Percentiles rank a stretch among this genome's conserved stretches.
These are phyloP conservation scores for Heteronetta atricapilla DNA, from an alignment of 2,113 vertebrate genomes.

Conservation along the genomic window DNA sequence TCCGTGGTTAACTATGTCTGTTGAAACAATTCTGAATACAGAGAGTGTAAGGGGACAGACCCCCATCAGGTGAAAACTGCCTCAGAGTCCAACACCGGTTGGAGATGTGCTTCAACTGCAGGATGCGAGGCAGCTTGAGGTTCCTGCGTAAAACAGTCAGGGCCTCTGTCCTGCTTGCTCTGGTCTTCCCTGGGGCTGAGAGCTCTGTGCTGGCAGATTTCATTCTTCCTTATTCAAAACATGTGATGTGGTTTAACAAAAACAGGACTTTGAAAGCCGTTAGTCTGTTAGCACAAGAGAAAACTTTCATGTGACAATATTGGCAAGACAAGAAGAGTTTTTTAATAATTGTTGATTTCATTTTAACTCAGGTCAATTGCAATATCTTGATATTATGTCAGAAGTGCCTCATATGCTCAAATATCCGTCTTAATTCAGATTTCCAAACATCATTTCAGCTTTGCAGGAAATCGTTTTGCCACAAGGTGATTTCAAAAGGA, in stretches of 20 bases:
- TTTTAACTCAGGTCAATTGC: background rate
- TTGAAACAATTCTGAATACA: background rate
- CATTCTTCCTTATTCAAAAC: background rate
- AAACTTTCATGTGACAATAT: background rate
- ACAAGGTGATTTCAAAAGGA: background rate
- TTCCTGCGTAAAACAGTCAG: background rate
- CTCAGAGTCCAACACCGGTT: accelerated
- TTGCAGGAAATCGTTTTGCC: background rate
- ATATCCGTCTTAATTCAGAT: background rate
- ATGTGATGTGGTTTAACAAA: background rate
- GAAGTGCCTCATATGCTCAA: background rate
- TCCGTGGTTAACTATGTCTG: background rate
- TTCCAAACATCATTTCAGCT: background rate
- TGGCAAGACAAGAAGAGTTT: background rate
- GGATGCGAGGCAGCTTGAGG: background rate
- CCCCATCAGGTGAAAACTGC: background rate
- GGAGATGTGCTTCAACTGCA: background rate
- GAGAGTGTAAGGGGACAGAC: background rate
- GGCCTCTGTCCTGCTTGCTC: background rate
- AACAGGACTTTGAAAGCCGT: background rate
- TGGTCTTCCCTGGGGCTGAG: background rate
- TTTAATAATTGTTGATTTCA: background rate
- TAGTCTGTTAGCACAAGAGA: background rate
- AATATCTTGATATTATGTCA: background rate
- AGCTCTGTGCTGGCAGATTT: background rate